These are phyloP conservation scores for Ganaspis brasiliensis DNA, from an alignment of 2,888 invertebrate species.

Conservation along the genomic window DNA sequence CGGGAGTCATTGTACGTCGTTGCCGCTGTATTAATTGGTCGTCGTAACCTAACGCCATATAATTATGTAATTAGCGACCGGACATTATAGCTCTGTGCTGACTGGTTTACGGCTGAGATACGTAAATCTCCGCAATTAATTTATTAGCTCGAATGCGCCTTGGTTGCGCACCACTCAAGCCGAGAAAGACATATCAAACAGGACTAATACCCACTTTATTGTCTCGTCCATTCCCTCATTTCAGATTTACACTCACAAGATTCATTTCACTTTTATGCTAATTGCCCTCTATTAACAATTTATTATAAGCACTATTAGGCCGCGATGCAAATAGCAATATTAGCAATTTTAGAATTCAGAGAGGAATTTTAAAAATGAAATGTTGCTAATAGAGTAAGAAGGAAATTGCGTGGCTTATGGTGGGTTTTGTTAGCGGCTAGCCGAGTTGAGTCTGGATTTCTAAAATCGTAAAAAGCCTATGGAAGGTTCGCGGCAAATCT, in stretches of 20 bases:
- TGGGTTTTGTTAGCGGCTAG: constrained; percentile 30
- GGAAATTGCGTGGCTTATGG: not conserved
- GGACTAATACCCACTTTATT: constrained; percentile 24
- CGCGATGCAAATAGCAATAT: not conserved
- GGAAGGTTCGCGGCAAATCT: constrained; percentile 60
- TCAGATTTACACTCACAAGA: constrained; percentile 2
- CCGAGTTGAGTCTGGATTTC: constrained; percentile 44
- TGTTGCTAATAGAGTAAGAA: not conserved
- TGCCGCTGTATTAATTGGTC: constrained; percentile 59
- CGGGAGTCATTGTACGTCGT: constrained; percentile 59
- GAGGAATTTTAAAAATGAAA: too few species aligned
- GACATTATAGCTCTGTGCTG: constrained; percentile 73
- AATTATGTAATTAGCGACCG: constrained; percentile 79
- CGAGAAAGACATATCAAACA: constrained; percentile 36
- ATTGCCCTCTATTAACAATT: not conserved
- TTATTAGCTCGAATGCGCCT: constrained; percentile 70
- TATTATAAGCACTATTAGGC: not conserved
- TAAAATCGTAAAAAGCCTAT: constrained; percentile 52
- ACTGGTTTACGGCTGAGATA: constrained; percentile 78
- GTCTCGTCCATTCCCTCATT: not conserved
- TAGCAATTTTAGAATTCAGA: too few species aligned
- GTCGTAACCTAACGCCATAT: constrained; percentile 76
- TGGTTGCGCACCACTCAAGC: constrained; percentile 20
- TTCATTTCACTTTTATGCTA: not conserved
- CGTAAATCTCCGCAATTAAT: constrained; percentile 79